A percentile compares a stretch with the other conserved stretches of the same genome.
Evolutionary conservation across 2,113 vertebrate species (phyloP).

Genomic region (Diadophis punctatus): DNA sequence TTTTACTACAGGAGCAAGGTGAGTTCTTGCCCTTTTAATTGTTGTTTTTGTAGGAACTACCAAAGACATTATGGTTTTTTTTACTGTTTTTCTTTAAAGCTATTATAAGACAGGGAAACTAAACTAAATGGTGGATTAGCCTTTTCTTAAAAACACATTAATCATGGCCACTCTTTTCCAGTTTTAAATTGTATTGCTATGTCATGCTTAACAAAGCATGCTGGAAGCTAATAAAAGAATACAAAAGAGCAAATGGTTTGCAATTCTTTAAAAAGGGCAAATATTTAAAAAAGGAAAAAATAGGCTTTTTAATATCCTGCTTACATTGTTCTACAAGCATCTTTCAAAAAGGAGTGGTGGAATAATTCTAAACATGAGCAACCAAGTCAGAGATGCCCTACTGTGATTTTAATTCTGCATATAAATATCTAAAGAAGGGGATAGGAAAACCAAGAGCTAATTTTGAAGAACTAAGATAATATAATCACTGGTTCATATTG

Average conservation of each 20-base stretch:
- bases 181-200: slow-evolving; percentile 35
- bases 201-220: slow-evolving; percentile 44
- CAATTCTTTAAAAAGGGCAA: slow-evolving; percentile 8
- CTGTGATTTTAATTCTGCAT: slow-evolving; percentile 56
- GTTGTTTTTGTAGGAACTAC: slow-evolving; percentile 14
- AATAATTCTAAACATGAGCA: slow-evolving; percentile 45
- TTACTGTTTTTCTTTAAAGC: not conserved
- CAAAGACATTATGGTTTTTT: slow-evolving; percentile 30
- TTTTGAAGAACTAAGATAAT: slow-evolving; percentile 36
- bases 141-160: slow-evolving; percentile 26
- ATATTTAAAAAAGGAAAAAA: slow-evolving; percentile 33
- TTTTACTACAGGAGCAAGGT: slow-evolving; percentile 1
- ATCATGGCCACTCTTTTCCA: slow-evolving; percentile 5
- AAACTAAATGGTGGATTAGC: slow-evolving; percentile 31
- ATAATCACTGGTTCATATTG: slow-evolving; percentile 34
- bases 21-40: slow-evolving; percentile 32
- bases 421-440: slow-evolving; percentile 44
- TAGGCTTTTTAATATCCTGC: slow-evolving; percentile 52
- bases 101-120: slow-evolving; percentile 23
- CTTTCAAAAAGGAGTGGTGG: slow-evolving; percentile 39
- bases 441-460: slow-evolving; percentile 8
- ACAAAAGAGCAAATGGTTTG: slow-evolving; percentile 26
- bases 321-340: slow-evolving; percentile 9
- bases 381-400: slow-evolving; percentile 35
- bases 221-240: slow-evolving; percentile 37